A percentile compares a stretch with the other conserved stretches of the same genome.
Evolutionary conservation across 2,113 vertebrate species (phyloP).

Genomic region (Noctilio leporinus): DNA sequence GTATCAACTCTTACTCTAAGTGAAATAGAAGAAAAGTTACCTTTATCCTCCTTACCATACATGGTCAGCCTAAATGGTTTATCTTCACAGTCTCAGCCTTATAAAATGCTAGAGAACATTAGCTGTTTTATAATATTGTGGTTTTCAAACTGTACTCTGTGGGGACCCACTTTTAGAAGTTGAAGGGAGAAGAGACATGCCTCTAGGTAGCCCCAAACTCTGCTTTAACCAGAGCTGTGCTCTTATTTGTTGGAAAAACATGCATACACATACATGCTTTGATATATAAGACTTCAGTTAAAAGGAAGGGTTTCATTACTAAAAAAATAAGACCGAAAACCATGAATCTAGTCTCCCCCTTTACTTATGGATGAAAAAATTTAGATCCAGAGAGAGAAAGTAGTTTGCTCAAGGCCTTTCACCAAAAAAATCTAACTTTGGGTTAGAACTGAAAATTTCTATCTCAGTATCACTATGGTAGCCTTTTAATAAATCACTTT

Average conservation of each 20-base stretch:
- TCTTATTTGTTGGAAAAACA: slow-evolving; percentile 11
- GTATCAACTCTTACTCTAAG: not conserved
- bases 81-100: slow-evolving; percentile 4
- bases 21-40: slow-evolving; percentile 1
- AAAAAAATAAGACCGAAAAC: not conserved
- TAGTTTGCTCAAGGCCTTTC: not conserved
- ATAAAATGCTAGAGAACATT: not conserved
- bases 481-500: not conserved
- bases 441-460: not conserved
- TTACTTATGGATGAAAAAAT: slow-evolving; percentile 12
- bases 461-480: not conserved
- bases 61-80: not conserved
- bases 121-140: not conserved
- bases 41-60: not conserved
- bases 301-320: not conserved
- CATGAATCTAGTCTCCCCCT: not conserved
- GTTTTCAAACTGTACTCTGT: not conserved
- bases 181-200: not conserved
- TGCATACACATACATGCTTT: not conserved
- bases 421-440: not conserved
- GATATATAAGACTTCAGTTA: not conserved
- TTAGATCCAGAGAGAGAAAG: not conserved
- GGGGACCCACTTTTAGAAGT: not conserved
- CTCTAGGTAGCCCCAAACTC: not conserved
- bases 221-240: not conserved